A percentile compares a stretch with the other conserved stretches of the same genome.
phyloP scores from a whole-genome alignment of 35 echinoderm and acorn worm species.

The Eucidaris tribuloides region DNA sequence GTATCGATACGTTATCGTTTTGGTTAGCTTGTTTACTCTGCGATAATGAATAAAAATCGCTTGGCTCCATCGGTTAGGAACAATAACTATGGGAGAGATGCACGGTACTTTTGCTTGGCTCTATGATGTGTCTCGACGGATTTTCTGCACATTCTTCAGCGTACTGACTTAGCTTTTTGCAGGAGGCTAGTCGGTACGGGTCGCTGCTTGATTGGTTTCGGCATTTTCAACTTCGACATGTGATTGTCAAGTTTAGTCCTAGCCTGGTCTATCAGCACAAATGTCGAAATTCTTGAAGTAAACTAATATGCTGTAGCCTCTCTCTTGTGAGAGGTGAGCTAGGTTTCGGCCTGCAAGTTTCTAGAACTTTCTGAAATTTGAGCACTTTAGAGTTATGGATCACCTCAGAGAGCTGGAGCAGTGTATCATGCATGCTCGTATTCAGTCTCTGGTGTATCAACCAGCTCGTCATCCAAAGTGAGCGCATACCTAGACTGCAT shows the following conservation, averaged over 20 bases:
- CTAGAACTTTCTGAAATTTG: slow-evolving; percentile 45
- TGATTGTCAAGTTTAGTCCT: slow-evolving; percentile 8
- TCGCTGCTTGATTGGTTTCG: slow-evolving; percentile 56
- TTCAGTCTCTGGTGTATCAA: neutral
- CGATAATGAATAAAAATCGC: slow-evolving; percentile 57
- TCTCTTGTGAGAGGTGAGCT: slow-evolving; percentile 27
- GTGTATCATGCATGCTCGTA: neutral
- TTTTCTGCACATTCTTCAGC: slow-evolving; percentile 55
- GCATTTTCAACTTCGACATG: slow-evolving; percentile 53
- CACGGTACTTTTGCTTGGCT: slow-evolving; percentile 56
- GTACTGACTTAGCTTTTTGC: slow-evolving; percentile 27
- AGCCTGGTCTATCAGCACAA: slow-evolving; percentile 62
- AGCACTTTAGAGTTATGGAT: neutral
- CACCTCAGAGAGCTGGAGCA: neutral
- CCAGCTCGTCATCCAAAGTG: neutral
- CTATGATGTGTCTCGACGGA: slow-evolving; percentile 58
- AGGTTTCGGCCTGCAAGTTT: slow-evolving; percentile 35
- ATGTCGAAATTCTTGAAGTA: slow-evolving; percentile 16
- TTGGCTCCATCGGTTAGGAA: slow-evolving; percentile 50
- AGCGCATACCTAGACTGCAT: neutral
- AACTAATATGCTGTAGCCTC: slow-evolving; percentile 3
- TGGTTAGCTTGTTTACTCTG: slow-evolving; percentile 60
- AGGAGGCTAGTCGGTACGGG: slow-evolving; percentile 66
- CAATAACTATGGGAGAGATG: slow-evolving; percentile 43
- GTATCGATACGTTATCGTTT: slow-evolving; percentile 56